Base-by-base conservation (phyloP, 2,113 vertebrate genomes). In the Aldabrachelys gigantea region DNA sequence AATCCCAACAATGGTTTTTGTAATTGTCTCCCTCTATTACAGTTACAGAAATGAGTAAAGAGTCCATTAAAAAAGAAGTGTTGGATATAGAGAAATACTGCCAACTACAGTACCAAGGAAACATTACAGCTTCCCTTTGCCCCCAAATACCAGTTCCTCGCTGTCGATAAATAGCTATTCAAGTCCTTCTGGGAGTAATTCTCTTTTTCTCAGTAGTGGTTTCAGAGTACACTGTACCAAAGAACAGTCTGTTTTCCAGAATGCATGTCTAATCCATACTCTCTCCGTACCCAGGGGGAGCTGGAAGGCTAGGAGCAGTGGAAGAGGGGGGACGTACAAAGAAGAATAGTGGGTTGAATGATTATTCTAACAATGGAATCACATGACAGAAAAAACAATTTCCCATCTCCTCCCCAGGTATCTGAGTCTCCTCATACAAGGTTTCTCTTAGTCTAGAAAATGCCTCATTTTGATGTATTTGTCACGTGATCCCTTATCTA, bases 51-150 rank as follows among this genome's bases (percentile, higher is more conserved):
- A 84, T 1, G 50, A 93, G 87, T 69, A 86, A 94, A 92, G 82
- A 80, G 86, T 25, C 72, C 53, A 1, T 10, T 91, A 95, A 96
- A 83, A 89, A 94, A 92, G 35, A 93, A 78, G 47, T 78, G n/a
- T 86, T 94, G 95, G 94, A 89, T 95, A 95, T 93, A 96, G 97
- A 97, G 97, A 97, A 97, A 97, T 97, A 94, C 96, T 97, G 97
- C 96, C 97, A 97, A 96, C 97, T 97, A 97, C 96, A 95, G 97
- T 94, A 97, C 93, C 90, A 96, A 94, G 89, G 96, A 97, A 97
- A 97, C 81, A 97, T 95, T 97, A 97, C 96, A 97, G 53, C 53
- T 96, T 79, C 89, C 92, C 89, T 97, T 96, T 91, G 95, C 94
- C 96, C 24, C 4, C 81, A 87, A 92, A 79, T 19, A 97, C 88